Percentiles rank a stretch among this genome's conserved stretches.
Conservation (phyloP, 1,140 invertebrate genomes). For the Drosophila repletoides region DNA sequence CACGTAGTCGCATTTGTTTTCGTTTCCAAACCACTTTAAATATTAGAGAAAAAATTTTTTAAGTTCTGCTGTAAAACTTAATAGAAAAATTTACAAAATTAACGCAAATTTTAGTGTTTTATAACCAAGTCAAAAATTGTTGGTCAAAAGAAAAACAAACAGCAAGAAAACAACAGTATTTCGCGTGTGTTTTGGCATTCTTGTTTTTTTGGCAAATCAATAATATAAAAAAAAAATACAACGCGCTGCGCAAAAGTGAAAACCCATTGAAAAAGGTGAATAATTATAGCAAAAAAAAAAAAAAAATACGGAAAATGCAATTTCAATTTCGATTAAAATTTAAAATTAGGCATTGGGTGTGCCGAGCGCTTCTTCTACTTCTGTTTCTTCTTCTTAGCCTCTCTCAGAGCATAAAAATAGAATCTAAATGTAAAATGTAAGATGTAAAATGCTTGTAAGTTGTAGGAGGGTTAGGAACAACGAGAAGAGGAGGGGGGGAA, state of each 20-base stretch:
- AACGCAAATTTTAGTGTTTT: slow-evolving; percentile 3
- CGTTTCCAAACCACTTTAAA: slow-evolving; percentile 21
- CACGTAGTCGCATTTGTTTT: slow-evolving; percentile 46
- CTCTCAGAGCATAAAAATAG: slow-evolving; percentile 40
- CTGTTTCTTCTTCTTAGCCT: slow-evolving; percentile 22
- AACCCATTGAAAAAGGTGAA: slow-evolving; percentile 68
- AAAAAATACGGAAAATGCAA: slow-evolving; percentile 42
- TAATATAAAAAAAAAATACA: slow-evolving; percentile 46
- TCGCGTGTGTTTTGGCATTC: slow-evolving; percentile 47
- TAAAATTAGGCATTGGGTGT: slow-evolving; percentile 37
- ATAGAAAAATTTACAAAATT: slow-evolving; percentile 18
- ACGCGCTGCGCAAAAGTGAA: slow-evolving; percentile 76
- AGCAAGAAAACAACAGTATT: slow-evolving; percentile 54
- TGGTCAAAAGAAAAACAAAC: slow-evolving; percentile 15
- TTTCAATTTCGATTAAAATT: slow-evolving; percentile 47
- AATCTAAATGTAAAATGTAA: too few species aligned
- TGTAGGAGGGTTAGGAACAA: too few species aligned
- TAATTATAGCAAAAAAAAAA: slow-evolving; percentile 60
- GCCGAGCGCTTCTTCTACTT: slow-evolving; percentile 23
- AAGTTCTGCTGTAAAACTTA: slow-evolving; percentile 1
- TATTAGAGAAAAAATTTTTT: not conserved
- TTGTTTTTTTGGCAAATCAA: slow-evolving; percentile 66
- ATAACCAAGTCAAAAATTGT: slow-evolving; percentile 7
- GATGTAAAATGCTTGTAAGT: slow-evolving; percentile 5
- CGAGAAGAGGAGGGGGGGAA: not conserved